Evolutionary conservation across 1,140 invertebrate genomes (phyloP), one percentile per base, ranked within the genome.

Genomic region (Schlechtendalia chinensis): DNA sequence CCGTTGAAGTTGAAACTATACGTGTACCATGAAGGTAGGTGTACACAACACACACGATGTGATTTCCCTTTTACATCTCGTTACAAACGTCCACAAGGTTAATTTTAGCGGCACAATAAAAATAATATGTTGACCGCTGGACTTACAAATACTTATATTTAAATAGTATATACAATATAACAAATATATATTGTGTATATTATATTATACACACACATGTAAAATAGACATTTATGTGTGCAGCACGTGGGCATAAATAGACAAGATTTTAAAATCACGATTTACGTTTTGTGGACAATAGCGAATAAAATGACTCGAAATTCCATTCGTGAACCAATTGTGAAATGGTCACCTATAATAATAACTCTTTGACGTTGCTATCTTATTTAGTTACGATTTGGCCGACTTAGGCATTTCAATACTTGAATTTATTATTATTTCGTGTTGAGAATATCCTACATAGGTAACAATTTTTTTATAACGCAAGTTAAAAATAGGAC

Each of bases 221-320:
- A 54, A 72, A 72, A 72, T 54, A 19, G 69, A 17, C 10, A 29
- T 72, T 72, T 54, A 29, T 12, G 11, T 39, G 17, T 53, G 10
- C 10, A 27, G 24, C 19, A 27, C 6, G 22, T 24, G 45, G 29
- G 65, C 3, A 27, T 19, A 29, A 29, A 27, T 53, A 54, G 5
- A 72, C 27, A 16, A 72, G 16, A 72, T 72, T 71, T 71, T 72
- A 47, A 19, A 19, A 72, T 72, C 69, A 72, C 69, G 69, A 72
- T 54, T 69, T 69, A 47, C 65, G n/a, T 69, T 71, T 54, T 29
- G 50, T 54, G 47, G 47, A 72, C 69, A 72, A 72, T 72, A n/a
- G 69, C 17, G 17, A 32, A 54, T 29, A 54, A 17, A 72, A 29
- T 29, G 69, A 72, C 47, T 45, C 16, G 69, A 72, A 72, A 72